Evolutionary conservation across 92 coral and sea anemone genomes (phyloP).

Genomic region (Phenganax stokvisi): DNA sequence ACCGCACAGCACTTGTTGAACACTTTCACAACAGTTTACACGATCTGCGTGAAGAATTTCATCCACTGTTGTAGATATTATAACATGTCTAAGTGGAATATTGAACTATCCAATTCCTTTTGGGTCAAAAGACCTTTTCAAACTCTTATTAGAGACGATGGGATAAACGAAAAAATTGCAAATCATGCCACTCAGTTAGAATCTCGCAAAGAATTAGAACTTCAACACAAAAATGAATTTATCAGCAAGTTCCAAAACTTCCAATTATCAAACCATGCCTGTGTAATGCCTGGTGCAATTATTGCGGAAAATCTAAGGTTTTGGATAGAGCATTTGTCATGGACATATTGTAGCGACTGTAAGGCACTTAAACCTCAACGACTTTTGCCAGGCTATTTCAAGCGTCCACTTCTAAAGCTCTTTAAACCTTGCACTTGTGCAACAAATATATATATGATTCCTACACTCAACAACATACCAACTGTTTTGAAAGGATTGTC

Average conservation of each 20-base stretch:
- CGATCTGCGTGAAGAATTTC: too few species aligned
- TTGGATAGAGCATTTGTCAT: constrained; percentile 21
- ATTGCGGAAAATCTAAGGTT: background rate
- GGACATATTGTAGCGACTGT: constrained; percentile 7
- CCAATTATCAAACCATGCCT: too few species aligned
- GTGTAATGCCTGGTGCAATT: background rate
- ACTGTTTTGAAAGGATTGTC: background rate
- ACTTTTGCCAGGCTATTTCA: background rate
- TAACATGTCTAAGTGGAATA: background rate
- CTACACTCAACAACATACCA: background rate
- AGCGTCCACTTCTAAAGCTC: background rate
- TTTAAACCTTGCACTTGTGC: background rate
- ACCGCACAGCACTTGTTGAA: too few species aligned
- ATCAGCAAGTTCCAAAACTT: background rate
- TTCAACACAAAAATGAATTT: background rate
- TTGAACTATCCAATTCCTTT: background rate
- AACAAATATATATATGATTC: background rate
- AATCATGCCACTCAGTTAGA: background rate
- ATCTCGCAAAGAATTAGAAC: background rate
- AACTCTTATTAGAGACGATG: background rate
- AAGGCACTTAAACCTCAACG: background rate
- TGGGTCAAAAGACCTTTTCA: constrained; percentile 3
- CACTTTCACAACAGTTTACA: too few species aligned
- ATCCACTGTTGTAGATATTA: too few species aligned
- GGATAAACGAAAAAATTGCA: background rate